These are phyloP conservation scores for Digitonthophagus gazella DNA, from an alignment of 2,888 invertebrate genomes.

Conservation along the genomic window DNA sequence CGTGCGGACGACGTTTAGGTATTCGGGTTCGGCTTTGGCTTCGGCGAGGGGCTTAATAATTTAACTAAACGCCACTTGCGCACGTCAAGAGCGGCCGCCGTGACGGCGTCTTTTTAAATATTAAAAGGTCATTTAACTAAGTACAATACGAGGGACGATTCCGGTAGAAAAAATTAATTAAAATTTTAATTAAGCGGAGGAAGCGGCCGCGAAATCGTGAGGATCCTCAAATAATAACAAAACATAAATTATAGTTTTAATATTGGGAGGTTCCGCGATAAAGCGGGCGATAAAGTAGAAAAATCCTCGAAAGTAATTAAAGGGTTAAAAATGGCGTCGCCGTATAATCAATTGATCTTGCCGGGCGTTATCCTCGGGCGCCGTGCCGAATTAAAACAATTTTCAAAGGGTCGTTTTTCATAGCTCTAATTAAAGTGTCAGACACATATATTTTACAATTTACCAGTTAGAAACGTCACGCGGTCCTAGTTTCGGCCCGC, in stretches of 20 bases:
- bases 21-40: no score
- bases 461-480: constrained; percentile 29
- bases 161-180: background rate
- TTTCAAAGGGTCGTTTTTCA: constrained; percentile 49
- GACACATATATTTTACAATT: constrained; percentile 47
- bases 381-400: constrained; percentile 48
- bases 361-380: constrained; percentile 29
- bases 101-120: background rate
- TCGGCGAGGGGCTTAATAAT: background rate
- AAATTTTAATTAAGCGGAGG: background rate
- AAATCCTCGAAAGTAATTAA: constrained; percentile 20
- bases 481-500: background rate
- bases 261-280: background rate
- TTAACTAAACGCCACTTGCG: background rate
- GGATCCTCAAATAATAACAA: background rate
- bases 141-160: background rate
- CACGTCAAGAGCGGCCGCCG: background rate
- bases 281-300: background rate
- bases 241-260: background rate
- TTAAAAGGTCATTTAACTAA: background rate
- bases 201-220: no score
- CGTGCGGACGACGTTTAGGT: no score
- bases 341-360: constrained; percentile 24
- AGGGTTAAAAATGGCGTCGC: constrained; percentile 27
- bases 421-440: constrained; percentile 50